These are phyloP conservation scores for Montifringilla adamsi DNA, from an alignment of 2,113 vertebrate species.

Conservation along the genomic window DNA sequence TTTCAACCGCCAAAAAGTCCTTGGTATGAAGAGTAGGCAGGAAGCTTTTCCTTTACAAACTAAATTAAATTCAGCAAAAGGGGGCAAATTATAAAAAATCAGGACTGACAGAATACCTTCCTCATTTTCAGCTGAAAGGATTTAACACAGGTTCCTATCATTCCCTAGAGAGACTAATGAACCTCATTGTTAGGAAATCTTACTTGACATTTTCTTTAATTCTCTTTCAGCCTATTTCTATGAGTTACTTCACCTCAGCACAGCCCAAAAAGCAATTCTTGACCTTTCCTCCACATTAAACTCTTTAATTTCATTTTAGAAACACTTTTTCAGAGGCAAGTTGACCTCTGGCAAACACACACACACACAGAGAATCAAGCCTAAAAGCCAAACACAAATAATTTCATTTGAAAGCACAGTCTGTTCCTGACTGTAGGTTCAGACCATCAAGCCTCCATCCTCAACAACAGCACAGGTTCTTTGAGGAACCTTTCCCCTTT, in stretches of 20 bases:
- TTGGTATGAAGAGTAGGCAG: not conserved
- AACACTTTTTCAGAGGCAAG: not conserved
- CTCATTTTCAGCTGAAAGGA: not conserved
- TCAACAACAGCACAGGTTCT: not conserved
- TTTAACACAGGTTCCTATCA: not conserved
- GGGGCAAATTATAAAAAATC: not conserved
- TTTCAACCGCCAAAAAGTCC: not conserved
- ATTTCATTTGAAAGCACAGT: not conserved
- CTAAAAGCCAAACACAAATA: not conserved
- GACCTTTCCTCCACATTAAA: conserved; percentile 23
- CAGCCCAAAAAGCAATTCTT: conserved; percentile 6
- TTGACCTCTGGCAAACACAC: conserved; percentile 1
- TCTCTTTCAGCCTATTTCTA: conserved; percentile 17
- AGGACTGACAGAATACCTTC: not conserved
- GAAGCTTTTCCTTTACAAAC: not conserved
- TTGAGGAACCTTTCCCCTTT: not conserved
- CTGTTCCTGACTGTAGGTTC: not conserved
- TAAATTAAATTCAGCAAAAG: not conserved
- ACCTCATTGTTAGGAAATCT: conserved; percentile 14
- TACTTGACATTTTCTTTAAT: conserved; percentile 52
- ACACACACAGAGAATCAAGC: not conserved
- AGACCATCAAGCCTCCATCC: not conserved
- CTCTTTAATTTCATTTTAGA: conserved; percentile 14
- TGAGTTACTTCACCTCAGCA: not conserved
- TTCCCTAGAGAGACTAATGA: conserved; percentile 3